These are phyloP conservation scores for Calliphora vicina DNA, from an alignment of 1,140 invertebrate species.

Conservation along the genomic window DNA sequence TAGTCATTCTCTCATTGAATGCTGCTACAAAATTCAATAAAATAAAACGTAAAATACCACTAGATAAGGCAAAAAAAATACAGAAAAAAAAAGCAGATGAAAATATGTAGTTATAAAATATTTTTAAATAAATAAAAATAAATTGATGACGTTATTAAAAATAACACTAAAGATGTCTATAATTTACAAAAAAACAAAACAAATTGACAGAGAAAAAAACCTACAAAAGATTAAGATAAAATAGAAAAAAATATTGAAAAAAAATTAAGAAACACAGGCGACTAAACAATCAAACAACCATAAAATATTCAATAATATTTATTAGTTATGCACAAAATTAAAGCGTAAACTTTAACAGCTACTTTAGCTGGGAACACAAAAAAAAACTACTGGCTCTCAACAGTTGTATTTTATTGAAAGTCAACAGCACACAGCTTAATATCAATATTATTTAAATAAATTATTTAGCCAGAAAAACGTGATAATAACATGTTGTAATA, in stretches of 20 bases:
- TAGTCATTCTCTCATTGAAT: neutral
- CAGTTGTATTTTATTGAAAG: no score
- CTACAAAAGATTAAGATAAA: neutral
- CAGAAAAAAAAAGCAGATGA: neutral
- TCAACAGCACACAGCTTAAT: neutral
- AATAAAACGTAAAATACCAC: conserved; percentile 22
- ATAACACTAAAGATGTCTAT: conserved; percentile 21
- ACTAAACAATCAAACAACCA: neutral
- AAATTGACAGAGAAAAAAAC: neutral
- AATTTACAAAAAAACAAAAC: neutral
- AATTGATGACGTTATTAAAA: conserved; percentile 34
- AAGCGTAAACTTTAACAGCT: conserved; percentile 17
- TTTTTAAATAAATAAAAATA: conserved; percentile 29
- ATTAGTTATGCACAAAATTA: conserved; percentile 6
- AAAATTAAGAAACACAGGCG: neutral
- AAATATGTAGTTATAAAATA: neutral
- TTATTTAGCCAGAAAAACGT: conserved; percentile 24
- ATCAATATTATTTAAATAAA: conserved; percentile 6
- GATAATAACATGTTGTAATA: conserved; percentile 38
- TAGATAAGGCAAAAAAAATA: neutral
- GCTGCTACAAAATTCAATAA: neutral
- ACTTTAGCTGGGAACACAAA: neutral
- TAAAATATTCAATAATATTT: conserved; percentile 6
- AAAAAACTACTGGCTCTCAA: no score
- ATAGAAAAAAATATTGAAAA: neutral